phyloP scores from a whole-genome alignment of 2,797 vertebrate genomes.

The Tragopan temminckii region DNA sequence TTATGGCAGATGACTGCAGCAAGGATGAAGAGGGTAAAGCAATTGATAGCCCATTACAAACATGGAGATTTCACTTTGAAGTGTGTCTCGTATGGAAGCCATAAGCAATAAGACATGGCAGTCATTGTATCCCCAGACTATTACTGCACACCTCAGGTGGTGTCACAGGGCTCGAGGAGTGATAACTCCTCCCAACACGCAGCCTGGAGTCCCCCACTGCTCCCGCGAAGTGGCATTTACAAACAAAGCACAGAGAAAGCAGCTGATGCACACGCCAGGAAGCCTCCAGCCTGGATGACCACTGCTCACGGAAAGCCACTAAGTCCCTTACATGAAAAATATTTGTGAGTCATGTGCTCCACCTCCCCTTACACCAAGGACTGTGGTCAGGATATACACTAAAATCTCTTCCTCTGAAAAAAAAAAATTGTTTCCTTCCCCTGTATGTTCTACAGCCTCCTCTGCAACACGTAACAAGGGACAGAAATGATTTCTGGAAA shows the following conservation, averaged over 20 bases:
- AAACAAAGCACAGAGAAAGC: slow-evolving; percentile 29
- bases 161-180: background rate
- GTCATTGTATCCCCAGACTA: background rate
- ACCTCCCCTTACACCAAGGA: background rate
- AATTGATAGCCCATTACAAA: slow-evolving; percentile 32
- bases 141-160: slow-evolving; percentile 36
- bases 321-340: background rate
- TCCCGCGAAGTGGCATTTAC: slow-evolving; percentile 37
- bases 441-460: background rate
- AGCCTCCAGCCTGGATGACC: background rate
- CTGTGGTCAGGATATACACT: background rate
- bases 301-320: background rate
- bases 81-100: background rate
- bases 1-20: background rate
- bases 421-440: background rate
- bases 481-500: slow-evolving; percentile 5
- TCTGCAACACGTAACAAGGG: background rate
- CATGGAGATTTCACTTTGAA: slow-evolving; percentile 14
- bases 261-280: background rate
- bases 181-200: background rate
- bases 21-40: slow-evolving; percentile 30
- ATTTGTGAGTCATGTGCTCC: background rate
- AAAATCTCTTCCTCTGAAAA: background rate
- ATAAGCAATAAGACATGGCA: slow-evolving; percentile 21
- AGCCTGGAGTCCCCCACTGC: background rate